Base-by-base conservation (phyloP, 1,140 invertebrate species). In the Oscheius sp. region DNA sequence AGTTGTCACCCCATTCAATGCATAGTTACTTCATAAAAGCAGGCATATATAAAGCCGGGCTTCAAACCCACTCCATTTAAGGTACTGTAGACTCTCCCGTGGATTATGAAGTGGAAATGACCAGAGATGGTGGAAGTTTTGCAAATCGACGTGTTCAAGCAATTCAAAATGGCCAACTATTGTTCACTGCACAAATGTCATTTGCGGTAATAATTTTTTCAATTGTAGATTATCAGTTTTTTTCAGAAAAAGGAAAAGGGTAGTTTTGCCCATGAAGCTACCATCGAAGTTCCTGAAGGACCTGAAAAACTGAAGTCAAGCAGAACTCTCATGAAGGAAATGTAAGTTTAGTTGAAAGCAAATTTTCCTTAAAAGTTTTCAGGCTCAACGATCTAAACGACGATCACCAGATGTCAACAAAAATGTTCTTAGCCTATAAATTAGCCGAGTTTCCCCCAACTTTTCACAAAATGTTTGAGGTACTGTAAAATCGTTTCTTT, bases 21-120 rank as follows among this genome's bases (percentile, higher is more conserved):
- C 61, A 63, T 26, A 63, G 36, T 63, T 63, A 63, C 26, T 63
- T 63, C 31, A 63, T 63, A 34, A 63, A 63, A 63, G 32, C 61
- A 63, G 61, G 61, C 35, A 18, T 20, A 23, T 18, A 45, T 45
- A 45, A 45, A 45, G 23, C 0, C 18, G 23, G 23, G 15, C 42
- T 45, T 15, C 15, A 45, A 0, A 45, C 0, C 18, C 18, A 45
- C 0, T 45, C 23, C 15, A 7, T 63, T 63, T 10, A 13, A 63
- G 61, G 32, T 18, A 34, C 18, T 26, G 32, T 38, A 7, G 61
- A 63, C 7, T 7, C 15, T 0, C 61, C 61, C 31, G 36, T 63
- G 10, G 32, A 36, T n/a, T 63, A 32, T 32, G 32, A 63, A 26
- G 61, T 63, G 32, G 61, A 63, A 1, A n/a, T 34, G 15, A 34